Evolutionary conservation across 2,888 invertebrate genomes (phyloP), one percentile per base, ranked within the genome.

Genomic region (Platycheirus albimanus): DNA sequence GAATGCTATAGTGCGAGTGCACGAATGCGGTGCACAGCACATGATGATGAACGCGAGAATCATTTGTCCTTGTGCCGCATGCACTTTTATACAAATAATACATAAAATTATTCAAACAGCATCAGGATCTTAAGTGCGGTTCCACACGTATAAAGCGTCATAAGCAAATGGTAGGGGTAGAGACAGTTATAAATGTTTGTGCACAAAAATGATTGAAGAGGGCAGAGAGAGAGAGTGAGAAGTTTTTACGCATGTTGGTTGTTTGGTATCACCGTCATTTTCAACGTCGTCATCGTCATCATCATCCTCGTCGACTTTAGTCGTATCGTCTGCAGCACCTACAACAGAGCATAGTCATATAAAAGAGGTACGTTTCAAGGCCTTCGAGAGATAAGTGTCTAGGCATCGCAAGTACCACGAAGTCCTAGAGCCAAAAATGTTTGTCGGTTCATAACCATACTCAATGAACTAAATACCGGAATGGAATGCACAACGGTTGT

Each of bases 61-160:
- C 76, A 71, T 66, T 72, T 67, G 71, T 77, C 81, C 81, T 83
- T 77, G 77, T 77, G 77, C 77, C 51, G 67, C 54, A 77, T 83
- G 67, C 67, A 77, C 54, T 63, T 83, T 56, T 66, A 66, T 56
- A 72, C 71, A 67, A 38, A 61, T 64, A 38, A 61, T 49, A 66
- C 38, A 63, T 49, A 49, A 43, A 72, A 67, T 72, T 77, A 77
- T 63, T 72, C 77, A 77, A 61, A 38, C 71, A 54, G 52, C 71
- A n/a, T n/a, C n/a, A 41, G 58, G 43, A 61, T 70, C 52, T 58
- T 28, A 64, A 38, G 80, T n/a, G n/a, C 66, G 64, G 70, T 61
- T 61, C 43, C 47, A 47, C 74, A 74, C 67, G 58, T 45, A 58
- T 36, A 56, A 20, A 24, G 49, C 17, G 43, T 19, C 30, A 38